These are phyloP conservation scores for Misgurnus mizolepis DNA, from an alignment of 2,113 vertebrate genomes.

Conservation along the genomic window DNA sequence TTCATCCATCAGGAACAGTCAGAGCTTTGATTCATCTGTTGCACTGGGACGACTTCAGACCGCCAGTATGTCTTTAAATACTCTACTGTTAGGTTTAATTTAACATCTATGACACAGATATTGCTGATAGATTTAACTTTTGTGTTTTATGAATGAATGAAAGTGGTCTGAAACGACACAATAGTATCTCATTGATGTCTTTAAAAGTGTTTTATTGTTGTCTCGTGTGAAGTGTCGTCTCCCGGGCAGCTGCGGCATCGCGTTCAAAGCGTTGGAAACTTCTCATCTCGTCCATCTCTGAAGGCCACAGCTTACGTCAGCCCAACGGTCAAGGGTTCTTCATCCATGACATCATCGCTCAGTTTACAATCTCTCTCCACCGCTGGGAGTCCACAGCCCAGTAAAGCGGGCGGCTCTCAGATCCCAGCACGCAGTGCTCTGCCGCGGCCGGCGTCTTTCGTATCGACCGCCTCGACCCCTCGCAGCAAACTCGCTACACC, in stretches of 20 bases:
- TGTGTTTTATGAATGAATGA: too few relatives aligned
- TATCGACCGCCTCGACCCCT: conserved; percentile 56
- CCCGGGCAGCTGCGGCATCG: conserved; percentile 86
- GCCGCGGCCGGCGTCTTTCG: conserved; percentile 76
- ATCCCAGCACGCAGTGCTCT: conserved; percentile 79
- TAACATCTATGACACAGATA: too few relatives aligned
- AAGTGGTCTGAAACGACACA: too few relatives aligned
- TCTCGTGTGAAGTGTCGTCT: conserved; percentile 75
- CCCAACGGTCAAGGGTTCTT: conserved; percentile 83
- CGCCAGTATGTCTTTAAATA: conserved; percentile 77
- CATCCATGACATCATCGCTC: conserved; percentile 66
- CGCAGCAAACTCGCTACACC: conserved; percentile 84
- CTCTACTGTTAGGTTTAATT: too few relatives aligned
- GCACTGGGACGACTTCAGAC: conserved; percentile 82
- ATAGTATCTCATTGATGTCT: not conserved
- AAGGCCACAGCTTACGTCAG: conserved; percentile 95
- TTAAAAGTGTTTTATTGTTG: not conserved
- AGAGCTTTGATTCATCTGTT: conserved; percentile 90
- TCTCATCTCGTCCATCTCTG: conserved; percentile 80
- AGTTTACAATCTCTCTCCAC: conserved; percentile 72
- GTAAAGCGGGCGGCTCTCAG: conserved; percentile 77
- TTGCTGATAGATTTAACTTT: too few relatives aligned
- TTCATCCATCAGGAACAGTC: conserved; percentile 86
- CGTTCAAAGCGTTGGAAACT: conserved; percentile 86
- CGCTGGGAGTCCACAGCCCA: conserved; percentile 84